A percentile compares a stretch with the other conserved stretches of the same genome.
These are phyloP conservation scores for Rousettus leschenaultii DNA, from an alignment of 2,113 vertebrate genomes.

Conservation along the genomic window DNA sequence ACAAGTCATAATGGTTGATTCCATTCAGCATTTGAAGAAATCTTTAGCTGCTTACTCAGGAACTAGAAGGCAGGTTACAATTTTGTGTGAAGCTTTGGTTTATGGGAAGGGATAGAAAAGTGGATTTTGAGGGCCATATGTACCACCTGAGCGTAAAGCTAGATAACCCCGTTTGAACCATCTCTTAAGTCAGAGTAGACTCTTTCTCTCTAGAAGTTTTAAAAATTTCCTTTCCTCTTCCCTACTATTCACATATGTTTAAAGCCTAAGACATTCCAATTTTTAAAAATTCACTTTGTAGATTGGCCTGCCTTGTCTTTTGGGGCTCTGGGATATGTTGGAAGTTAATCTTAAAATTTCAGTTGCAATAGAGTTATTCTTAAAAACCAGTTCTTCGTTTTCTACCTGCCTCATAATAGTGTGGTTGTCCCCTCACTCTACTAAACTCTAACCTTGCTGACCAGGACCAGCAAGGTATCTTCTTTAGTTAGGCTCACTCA, in stretches of 20 bases:
- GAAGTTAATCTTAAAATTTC: conserved; percentile 7
- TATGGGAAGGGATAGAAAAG: not conserved
- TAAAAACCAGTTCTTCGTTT: not conserved
- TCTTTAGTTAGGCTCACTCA: not conserved
- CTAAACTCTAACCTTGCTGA: not conserved
- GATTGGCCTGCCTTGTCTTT: not conserved
- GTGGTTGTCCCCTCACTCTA: not conserved
- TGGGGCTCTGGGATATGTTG: not conserved
- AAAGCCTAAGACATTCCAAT: not conserved
- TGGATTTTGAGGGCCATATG: not conserved
- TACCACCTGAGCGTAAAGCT: not conserved
- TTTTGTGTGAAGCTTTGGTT: not conserved
- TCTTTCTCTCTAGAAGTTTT: not conserved
- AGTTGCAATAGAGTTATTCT: not conserved
- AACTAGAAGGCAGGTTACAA: not conserved
- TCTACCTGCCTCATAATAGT: not conserved
- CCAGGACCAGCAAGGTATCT: not conserved
- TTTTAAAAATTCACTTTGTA: not conserved
- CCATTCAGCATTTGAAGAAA: not conserved
- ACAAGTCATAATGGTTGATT: not conserved
- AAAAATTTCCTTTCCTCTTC: not conserved
- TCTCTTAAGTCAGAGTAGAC: not conserved
- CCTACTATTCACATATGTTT: not conserved
- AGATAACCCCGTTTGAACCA: not conserved
- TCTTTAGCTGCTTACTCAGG: not conserved